phyloP scores from a whole-genome alignment of 2,113 vertebrate species.

The Eolophus roseicapilla region DNA sequence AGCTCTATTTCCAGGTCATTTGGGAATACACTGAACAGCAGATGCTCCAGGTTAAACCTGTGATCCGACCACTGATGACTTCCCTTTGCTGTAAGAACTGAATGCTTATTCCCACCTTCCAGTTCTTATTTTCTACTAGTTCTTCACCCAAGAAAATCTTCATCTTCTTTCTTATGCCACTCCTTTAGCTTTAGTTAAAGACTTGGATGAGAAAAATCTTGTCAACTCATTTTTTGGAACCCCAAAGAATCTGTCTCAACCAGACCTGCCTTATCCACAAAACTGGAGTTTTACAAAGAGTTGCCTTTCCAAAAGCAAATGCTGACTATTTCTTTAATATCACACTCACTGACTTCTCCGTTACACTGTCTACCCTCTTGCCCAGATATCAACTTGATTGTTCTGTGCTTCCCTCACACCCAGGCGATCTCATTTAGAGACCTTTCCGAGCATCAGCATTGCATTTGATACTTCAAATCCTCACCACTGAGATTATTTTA shows the following conservation, averaged over 20 bases:
- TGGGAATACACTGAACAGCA: accelerated
- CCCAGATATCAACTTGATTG: neutral
- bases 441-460: neutral
- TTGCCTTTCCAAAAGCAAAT: neutral
- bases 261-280: neutral
- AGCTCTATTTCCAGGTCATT: neutral
- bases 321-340: neutral
- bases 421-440: neutral
- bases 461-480: neutral
- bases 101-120: neutral
- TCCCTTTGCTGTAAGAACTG: neutral
- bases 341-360: neutral
- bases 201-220: neutral
- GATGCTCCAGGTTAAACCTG: neutral
- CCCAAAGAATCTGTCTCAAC: neutral
- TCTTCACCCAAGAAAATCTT: neutral
- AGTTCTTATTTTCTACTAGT: neutral
- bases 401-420: neutral
- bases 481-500: neutral
- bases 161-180: neutral
- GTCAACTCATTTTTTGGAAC: neutral
- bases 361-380: neutral
- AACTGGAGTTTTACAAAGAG: neutral
- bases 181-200: neutral
- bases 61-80: neutral